phyloP scores from a whole-genome alignment of 2,797 vertebrate species.

The Coilia nasus region DNA sequence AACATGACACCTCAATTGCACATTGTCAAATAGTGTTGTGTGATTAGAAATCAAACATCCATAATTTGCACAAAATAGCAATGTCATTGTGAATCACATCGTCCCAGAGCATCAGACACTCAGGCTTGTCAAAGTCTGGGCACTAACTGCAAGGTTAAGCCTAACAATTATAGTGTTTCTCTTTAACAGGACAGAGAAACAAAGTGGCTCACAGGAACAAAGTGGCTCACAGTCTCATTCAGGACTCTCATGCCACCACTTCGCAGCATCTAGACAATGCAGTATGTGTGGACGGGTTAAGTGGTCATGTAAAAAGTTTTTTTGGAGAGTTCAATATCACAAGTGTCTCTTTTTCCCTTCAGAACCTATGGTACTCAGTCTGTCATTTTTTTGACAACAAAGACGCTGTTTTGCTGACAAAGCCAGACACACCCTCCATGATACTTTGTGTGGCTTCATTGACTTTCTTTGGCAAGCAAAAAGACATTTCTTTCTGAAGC shows the following conservation, averaged over 20 bases:
- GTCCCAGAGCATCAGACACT: not conserved
- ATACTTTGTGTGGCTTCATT: constrained; percentile 52
- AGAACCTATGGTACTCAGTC: not conserved
- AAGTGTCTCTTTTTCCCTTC: not conserved
- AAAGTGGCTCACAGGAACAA: not conserved
- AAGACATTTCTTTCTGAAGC: constrained; percentile 31
- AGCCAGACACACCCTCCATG: constrained; percentile 61
- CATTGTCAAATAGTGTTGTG: not conserved
- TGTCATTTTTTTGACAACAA: constrained; percentile 28
- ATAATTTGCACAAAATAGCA: constrained; percentile 1
- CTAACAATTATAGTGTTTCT: not conserved
- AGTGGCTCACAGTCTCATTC: not conserved
- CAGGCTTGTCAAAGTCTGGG: not conserved
- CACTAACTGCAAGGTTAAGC: not conserved
- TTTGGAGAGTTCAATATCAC: not conserved
- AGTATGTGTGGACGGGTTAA: not conserved
- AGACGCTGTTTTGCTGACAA: constrained; percentile 51
- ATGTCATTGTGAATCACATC: not conserved
- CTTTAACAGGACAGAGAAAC: no score
- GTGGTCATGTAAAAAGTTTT: not conserved
- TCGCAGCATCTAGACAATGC: not conserved
- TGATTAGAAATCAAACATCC: not conserved
- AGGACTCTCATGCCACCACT: not conserved
- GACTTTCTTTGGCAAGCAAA: constrained; percentile 33
- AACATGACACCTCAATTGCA: not conserved